phyloP scores from a whole-genome alignment of 2,888 invertebrate species.

The Hypena proboscidalis region DNA sequence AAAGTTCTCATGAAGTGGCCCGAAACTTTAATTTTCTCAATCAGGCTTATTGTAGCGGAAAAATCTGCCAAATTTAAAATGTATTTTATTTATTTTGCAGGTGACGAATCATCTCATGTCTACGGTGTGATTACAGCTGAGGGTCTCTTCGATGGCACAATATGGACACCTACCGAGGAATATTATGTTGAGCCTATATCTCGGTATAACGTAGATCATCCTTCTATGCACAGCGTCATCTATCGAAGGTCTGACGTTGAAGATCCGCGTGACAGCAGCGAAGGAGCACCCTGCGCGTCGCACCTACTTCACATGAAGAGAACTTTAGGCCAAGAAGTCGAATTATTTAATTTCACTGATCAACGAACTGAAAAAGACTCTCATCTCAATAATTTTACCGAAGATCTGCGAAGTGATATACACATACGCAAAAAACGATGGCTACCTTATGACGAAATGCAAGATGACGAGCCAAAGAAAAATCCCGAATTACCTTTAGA shows the following conservation, averaged over 20 bases:
- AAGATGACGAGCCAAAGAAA: constrained; percentile 85
- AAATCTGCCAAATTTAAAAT: neutral
- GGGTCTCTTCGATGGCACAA: constrained; percentile 95
- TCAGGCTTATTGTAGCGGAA: too few species aligned
- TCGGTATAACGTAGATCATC: constrained; percentile 86
- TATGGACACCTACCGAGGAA: constrained; percentile 91
- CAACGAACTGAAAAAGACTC: constrained; percentile 58
- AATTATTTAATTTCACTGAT: constrained; percentile 73
- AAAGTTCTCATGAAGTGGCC: too few species aligned
- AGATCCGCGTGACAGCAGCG: constrained; percentile 68
- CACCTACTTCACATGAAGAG: constrained; percentile 84
- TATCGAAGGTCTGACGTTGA: constrained; percentile 93
- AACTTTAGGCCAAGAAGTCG: constrained; percentile 65
- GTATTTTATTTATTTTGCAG: constrained; percentile 79
- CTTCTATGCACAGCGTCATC: constrained; percentile 91
- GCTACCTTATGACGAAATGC: constrained; percentile 88
- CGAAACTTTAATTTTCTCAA: too few species aligned
- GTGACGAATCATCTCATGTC: constrained; percentile 92
- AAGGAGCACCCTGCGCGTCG: constrained; percentile 84
- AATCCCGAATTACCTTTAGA: constrained; percentile 88
- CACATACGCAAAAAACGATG: constrained; percentile 85
- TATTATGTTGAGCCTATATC: constrained; percentile 94
- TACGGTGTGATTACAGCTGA: constrained; percentile 94
- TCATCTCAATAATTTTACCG: constrained; percentile 64
- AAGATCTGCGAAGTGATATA: constrained; percentile 68